Base-by-base conservation (phyloP, 1,140 invertebrate species). In the Zaprionus gabonicus region DNA sequence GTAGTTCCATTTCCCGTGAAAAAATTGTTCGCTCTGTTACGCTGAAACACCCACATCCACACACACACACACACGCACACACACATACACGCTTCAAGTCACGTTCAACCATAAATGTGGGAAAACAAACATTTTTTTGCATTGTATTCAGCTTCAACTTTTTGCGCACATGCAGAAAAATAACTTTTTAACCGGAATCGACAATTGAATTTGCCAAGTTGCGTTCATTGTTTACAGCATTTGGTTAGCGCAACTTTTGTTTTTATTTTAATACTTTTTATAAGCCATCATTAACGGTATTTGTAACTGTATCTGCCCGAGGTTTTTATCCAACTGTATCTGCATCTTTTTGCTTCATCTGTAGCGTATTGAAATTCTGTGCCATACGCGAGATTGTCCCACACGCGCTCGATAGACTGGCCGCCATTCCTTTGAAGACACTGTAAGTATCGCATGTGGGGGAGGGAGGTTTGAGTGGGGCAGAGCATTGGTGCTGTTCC, bases 301-400 rank as follows among this genome's bases (percentile, higher is more conserved):
- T 5, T 67, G 12, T 66, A 49, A 36, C 3, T 57, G 13, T 23
- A 20, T 10, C 17, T 66, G 5, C 15, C 27, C 17, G 20, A 64
- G 17, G 31, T 10, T 34, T 34, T 31, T 31, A 6, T 10, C 9
- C 3, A 0, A n/a, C 20, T 62, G 12, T 55, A 31, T 53, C 2
- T 27, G 55, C 53, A 34, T 57, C 17, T 23, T 20, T 62, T 17
- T 31, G 3, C 31, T n/a, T 3, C 15, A 46, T 20, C 7, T 20
- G 25, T 81, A 92, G 91, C 17, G 91, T 92, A 0, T 73, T 92
- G 53, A 92, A 92, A 69, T 82, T 92, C 53, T 92, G 91, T 73
- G 67, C 85, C 23, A 92, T 92, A 57, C 78, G 80, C 41, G 64
- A 78, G 62, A 82, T 92, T 59, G 66, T 73, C 55, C 65, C 91